phyloP scores from a whole-genome alignment of 2,113 vertebrate genomes.

The Leptocoma aspasia region DNA sequence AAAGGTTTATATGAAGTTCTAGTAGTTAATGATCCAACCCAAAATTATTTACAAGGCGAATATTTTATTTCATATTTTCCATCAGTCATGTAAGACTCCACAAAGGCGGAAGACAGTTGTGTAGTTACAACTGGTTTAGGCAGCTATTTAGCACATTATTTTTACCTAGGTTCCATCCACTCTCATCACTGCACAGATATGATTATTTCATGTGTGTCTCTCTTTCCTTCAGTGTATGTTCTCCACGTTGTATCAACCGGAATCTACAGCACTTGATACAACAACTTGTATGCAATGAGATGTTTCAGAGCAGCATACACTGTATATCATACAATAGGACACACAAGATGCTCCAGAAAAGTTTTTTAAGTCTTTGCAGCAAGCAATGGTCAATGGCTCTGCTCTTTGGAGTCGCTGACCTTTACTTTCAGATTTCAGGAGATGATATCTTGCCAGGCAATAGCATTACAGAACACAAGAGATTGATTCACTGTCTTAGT shows the following conservation, averaged over 20 bases:
- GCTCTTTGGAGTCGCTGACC: neutral
- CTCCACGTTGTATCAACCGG: neutral
- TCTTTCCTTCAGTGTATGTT: neutral
- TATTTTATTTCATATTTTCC: neutral
- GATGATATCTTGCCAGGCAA: neutral
- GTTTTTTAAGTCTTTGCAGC: neutral
- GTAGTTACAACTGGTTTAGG: neutral
- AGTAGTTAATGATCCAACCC: neutral
- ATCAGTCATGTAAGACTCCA: neutral
- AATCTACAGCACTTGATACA: neutral
- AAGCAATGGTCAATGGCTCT: neutral
- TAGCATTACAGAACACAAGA: neutral
- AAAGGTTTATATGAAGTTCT: neutral
- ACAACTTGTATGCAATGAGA: neutral
- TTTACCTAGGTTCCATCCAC: neutral
- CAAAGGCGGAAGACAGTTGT: neutral
- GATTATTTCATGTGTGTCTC: neutral
- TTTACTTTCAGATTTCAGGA: neutral
- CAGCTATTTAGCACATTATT: neutral
- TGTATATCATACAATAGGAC: neutral
- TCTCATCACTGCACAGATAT: rapidly evolving
- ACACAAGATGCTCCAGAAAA: neutral
- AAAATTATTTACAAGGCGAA: neutral
- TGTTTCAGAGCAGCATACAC: neutral
- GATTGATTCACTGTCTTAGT: neutral